Evolutionary conservation across 2,888 invertebrate genomes (phyloP), one percentile per base, ranked within the genome.

Genomic region (Leucania comma): DNA sequence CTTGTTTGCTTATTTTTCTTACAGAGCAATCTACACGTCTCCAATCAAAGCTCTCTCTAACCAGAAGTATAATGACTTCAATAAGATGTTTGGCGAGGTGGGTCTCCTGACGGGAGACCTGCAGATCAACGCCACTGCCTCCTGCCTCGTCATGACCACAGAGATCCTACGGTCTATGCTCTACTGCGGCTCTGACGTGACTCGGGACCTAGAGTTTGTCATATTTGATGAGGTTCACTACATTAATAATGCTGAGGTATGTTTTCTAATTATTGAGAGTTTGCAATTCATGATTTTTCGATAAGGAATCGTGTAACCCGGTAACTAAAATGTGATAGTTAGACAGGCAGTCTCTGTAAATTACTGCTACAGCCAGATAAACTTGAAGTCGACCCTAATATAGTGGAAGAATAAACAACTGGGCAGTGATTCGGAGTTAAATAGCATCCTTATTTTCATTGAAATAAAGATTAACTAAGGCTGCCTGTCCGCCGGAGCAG

Each of bases 161-260:
- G 99, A 99, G 96, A 99, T 99, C 88, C 95, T 99, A 35, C 97
- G 99, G 78, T 99, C 99, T 0, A 99, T 99, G 99, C 95, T 99
- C 20, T 99, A 99, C 90, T 98, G 98, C 72, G 99, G 99, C 12
- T 98, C 98, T 75, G 99, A 99, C 88, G 98, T 99, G 66, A 98
- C 99, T 0, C 97, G 99, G 57, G 99, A 99, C 92, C 96, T 99
- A 67, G 99, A 99, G 92, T 99, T 99, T 96, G 99, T 99, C 3
- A 99, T 99, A 87, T 99, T 99, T 91, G 99, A 99, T 93, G 99
- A 99, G 95, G 99, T 99, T 10, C 99, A 99, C 92, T 99, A 99
- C 90, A 99, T 99, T 80, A 99, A 99, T 92, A 99, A 99, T 94
- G 97, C 97, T 54, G 99, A 99, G 95, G 98, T 98, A 86, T 10